A percentile compares a stretch with the other conserved stretches of the same genome.
Conservation (phyloP, 1,140 invertebrate species). For the Trichoplusia ni region DNA sequence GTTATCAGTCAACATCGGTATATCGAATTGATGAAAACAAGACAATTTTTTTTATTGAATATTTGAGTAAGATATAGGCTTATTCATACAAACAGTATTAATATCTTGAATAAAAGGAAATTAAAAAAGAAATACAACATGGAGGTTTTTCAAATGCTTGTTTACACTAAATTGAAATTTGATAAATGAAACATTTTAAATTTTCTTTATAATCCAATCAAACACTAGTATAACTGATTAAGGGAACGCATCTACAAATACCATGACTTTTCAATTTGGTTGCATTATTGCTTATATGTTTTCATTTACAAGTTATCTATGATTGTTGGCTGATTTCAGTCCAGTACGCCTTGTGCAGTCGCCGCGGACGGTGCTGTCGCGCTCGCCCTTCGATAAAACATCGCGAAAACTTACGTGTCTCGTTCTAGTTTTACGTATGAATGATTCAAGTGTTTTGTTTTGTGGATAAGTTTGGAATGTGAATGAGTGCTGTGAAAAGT, state of each 20-base stretch:
- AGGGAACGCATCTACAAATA: not conserved
- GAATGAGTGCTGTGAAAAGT: not conserved
- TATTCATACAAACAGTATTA: too few species aligned
- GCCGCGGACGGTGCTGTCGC: not conserved
- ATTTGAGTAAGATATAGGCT: too few species aligned
- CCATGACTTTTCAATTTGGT: not conserved
- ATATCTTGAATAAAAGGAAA: too few species aligned
- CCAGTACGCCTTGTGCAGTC: slow-evolving; percentile 22
- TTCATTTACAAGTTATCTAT: slow-evolving; percentile 12
- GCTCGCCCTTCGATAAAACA: not conserved
- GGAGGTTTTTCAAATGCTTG: too few species aligned
- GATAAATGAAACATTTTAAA: too few species aligned
- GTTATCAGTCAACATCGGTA: too few species aligned
- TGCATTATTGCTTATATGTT: not conserved
- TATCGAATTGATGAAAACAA: too few species aligned
- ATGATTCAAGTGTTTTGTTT: slow-evolving; percentile 14
- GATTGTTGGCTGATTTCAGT: not conserved
- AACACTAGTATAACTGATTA: not conserved
- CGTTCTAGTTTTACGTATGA: not conserved
- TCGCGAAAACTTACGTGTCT: slow-evolving; percentile 33
- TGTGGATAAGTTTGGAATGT: slow-evolving; percentile 8
- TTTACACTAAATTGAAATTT: too few species aligned
- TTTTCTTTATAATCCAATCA: not conserved
- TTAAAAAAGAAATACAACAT: too few species aligned
- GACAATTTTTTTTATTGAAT: too few species aligned